Base-by-base conservation (phyloP, 2,797 vertebrate species). In the Chromis chromis region DNA sequence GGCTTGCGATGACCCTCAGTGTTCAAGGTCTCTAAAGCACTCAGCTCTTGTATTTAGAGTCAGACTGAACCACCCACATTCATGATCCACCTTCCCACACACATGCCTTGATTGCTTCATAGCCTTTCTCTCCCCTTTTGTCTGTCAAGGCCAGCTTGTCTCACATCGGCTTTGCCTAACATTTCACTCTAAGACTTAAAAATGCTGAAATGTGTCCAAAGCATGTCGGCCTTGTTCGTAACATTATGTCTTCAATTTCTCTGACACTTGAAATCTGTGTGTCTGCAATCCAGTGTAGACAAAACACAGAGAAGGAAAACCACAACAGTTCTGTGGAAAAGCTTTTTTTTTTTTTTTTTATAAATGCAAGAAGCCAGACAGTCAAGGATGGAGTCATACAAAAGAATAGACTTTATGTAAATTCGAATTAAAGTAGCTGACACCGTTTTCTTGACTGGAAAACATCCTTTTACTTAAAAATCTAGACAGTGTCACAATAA, bases 141-240 rank as follows among this genome's bases (percentile, higher is more conserved):
- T 91, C 75, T 84, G 61, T 88, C 91, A 93, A 94, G 91, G 91
- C 79, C 87, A 62, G 67, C 72, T 61, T 42, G 22, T 21, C 48
- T 48, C 44, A 44, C 54, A 39, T 66, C 28, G 6, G 27, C 9
- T 82, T 79, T 65, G 50, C 53, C 49, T 39, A 25, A 33, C 52
- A 78, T 66, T 68, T 79, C 57, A 65, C 50, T 67, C 39, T 39
- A 24, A 59, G 61, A 64, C 54, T 54, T 65, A 36, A n/a, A 22
- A 39, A 17, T 63, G 28, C 58, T 17, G 24, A 17, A 57, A 54
- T 27, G 59, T 12, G 7, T 14, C 14, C 17, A 57, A 12, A 49
- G 52, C 46, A 64, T 52, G 39, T 22, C 62, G 55, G 40, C 79
- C 78, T 85, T 82, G 74, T 76, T 87, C 56, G 76, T 84, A 62